phyloP scores from a whole-genome alignment of 2,797 vertebrate species.

The Prionace glauca region DNA sequence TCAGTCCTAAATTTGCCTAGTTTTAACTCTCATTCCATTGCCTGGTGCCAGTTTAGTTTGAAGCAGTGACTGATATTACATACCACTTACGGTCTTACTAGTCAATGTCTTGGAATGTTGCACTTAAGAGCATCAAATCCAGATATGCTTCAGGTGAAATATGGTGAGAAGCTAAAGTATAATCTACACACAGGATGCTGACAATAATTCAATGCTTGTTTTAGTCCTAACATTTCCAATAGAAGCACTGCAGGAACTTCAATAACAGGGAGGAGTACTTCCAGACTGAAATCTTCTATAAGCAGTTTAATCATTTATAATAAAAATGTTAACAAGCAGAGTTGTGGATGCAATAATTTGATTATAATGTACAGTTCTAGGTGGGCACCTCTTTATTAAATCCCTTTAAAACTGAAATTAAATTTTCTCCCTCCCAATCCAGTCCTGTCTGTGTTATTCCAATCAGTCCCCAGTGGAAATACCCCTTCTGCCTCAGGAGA shows the following conservation, averaged over 20 bases:
- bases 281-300: too few relatives aligned
- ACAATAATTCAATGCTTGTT: too few relatives aligned
- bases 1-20: background rate
- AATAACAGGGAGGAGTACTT: too few relatives aligned
- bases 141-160: background rate
- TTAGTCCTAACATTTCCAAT: too few relatives aligned
- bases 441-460: background rate
- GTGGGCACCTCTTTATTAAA: background rate
- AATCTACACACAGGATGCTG: background rate
- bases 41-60: background rate
- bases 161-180: background rate
- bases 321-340: background rate
- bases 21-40: background rate
- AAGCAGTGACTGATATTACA: background rate
- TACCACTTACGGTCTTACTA: background rate
- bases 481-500: background rate
- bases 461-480: background rate
- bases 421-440: background rate
- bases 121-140: background rate
- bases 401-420: background rate
- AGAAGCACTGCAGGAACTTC: too few relatives aligned
- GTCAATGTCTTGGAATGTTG: background rate
- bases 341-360: background rate
- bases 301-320: background rate
- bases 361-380: too few relatives aligned